These are phyloP conservation scores for Branchipolynoe longqiensis DNA, from an alignment of 2,888 invertebrate genomes.

Conservation along the genomic window DNA sequence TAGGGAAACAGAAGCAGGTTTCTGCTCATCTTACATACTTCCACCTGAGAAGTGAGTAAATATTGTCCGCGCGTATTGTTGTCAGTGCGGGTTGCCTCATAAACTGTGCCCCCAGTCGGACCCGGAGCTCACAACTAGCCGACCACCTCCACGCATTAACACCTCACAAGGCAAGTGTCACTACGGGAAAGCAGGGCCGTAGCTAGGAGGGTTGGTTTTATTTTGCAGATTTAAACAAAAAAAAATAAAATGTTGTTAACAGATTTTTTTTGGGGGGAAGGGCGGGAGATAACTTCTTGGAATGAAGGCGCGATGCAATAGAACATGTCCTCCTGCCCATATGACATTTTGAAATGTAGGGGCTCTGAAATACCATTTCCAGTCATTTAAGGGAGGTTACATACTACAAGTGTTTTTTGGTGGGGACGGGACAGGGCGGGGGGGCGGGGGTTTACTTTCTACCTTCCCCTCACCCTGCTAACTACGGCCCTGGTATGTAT, in stretches of 20 bases:
- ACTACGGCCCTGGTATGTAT: no score
- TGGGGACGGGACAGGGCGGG: no score
- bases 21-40: conserved; percentile 31
- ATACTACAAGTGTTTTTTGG: not conserved
- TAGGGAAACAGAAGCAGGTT: conserved; percentile 5
- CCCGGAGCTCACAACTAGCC: not conserved
- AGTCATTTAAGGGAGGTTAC: no score
- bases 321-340: no score
- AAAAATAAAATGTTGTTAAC: not conserved
- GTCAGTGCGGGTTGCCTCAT: not conserved
- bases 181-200: no score
- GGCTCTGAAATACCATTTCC: no score
- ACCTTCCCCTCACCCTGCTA: no score
- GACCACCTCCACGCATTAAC: not conserved
- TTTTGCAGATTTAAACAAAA: not conserved
- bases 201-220: not conserved
- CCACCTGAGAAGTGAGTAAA: not conserved
- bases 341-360: no score
- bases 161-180: no score
- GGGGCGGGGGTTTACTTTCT: no score
- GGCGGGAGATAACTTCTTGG: not conserved
- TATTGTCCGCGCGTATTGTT: not conserved
- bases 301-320: no score
- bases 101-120: not conserved
- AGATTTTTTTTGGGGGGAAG: not conserved